Conservation (phyloP, 2,797 vertebrate species). For the Bucorvus abyssinicus region DNA sequence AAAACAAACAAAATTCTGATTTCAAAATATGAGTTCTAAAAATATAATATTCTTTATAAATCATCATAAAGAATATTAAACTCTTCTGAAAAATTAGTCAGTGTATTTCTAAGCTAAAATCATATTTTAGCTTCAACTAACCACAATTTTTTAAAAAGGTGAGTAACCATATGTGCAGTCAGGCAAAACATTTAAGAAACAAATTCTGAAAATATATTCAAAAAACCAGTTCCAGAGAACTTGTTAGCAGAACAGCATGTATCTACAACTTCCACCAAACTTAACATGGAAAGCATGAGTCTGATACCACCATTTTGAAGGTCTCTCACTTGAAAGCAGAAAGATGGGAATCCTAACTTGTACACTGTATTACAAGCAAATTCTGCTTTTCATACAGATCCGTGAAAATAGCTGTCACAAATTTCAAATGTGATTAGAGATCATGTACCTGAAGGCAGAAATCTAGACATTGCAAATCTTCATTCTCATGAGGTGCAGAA, state of each 20-base stretch:
- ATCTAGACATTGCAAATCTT: not conserved
- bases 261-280: not conserved
- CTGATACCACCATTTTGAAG: not conserved
- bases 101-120: not conserved
- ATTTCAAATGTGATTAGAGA: not conserved
- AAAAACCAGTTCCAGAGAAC: not conserved
- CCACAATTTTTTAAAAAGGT: accelerated
- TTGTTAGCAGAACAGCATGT: not conserved
- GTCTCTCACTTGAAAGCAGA: not conserved
- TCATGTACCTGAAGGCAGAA: not conserved
- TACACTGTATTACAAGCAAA: not conserved
- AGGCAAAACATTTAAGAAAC: not conserved
- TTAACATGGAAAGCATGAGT: not conserved
- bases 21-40: not conserved
- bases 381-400: not conserved
- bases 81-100: not conserved
- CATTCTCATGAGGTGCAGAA: not conserved
- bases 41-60: not conserved
- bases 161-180: not conserved
- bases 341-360: not conserved
- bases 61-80: not conserved
- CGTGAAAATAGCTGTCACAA: not conserved
- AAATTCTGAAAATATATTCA: not conserved
- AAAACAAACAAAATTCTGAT: not conserved
- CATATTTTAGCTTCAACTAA: not conserved